Percentiles rank a stretch among this genome's conserved stretches.
Evolutionary conservation across 1,140 invertebrate species (phyloP).

Genomic region (Drosophila funebris): DNA sequence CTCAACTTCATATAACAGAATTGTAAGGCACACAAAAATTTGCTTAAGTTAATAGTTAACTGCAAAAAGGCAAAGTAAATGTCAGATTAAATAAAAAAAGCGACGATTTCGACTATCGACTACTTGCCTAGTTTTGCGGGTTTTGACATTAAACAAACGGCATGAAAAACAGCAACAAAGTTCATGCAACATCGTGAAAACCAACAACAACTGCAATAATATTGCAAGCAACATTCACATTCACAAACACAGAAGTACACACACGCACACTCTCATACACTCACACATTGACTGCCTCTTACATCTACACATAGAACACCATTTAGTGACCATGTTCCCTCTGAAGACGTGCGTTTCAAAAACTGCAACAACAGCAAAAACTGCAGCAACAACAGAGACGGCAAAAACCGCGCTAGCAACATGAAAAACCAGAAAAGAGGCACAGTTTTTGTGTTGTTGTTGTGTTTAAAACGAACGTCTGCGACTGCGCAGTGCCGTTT

Average conservation of each 20-base stretch:
- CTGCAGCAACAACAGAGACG: conserved; percentile 28
- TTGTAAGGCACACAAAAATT: conserved; percentile 55
- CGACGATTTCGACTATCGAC: conserved; percentile 12
- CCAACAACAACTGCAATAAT: conserved; percentile 60
- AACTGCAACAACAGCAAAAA: conserved; percentile 46
- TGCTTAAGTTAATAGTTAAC: conserved; percentile 41
- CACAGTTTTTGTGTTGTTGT: conserved; percentile 63
- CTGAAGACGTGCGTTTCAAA: conserved; percentile 73
- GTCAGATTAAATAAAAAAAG: conserved; percentile 44
- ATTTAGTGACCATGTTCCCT: conserved; percentile 50
- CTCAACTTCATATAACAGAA: conserved; percentile 36
- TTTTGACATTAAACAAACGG: conserved; percentile 53
- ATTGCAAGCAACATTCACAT: conserved; percentile 55
- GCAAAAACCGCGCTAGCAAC: conserved; percentile 62
- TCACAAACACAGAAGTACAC: background rate
- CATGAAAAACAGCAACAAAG: conserved; percentile 48
- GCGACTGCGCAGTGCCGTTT: conserved; percentile 23
- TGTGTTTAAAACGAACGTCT: conserved; percentile 41
- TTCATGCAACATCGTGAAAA: conserved; percentile 67
- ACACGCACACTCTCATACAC: conserved; percentile 17
- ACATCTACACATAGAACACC: conserved; percentile 30
- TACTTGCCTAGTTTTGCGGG: conserved; percentile 53
- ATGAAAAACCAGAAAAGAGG: conserved; percentile 78
- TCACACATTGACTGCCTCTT: background rate
- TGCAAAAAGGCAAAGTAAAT: conserved; percentile 61